These are phyloP conservation scores for Centruroides sculpturatus DNA, from an alignment of 1,140 invertebrate genomes.

Conservation along the genomic window DNA sequence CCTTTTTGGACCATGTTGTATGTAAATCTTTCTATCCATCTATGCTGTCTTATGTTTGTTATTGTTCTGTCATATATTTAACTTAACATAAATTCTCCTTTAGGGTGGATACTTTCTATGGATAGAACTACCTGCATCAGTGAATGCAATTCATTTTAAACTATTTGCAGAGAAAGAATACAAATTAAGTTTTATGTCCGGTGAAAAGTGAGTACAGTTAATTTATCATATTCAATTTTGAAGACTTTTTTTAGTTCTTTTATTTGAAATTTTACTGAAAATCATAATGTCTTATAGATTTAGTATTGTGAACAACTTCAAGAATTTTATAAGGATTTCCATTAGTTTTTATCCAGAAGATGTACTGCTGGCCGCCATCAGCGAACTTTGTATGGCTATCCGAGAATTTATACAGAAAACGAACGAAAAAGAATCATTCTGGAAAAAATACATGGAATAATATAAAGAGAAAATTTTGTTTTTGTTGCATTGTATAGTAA, in stretches of 20 bases:
- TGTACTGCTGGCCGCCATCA: slow-evolving; percentile 9
- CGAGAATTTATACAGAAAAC: slow-evolving; percentile 2
- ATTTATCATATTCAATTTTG: not conserved
- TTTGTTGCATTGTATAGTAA: too few species aligned
- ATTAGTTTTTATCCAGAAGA: slow-evolving; percentile 13
- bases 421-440: slow-evolving; percentile 3
- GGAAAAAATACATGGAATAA: not conserved
- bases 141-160: slow-evolving; percentile 5
- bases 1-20: too few species aligned
- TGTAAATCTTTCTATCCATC: too few species aligned
- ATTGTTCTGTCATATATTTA: not conserved
- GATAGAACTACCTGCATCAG: slow-evolving; percentile 11
- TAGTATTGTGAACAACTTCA: not conserved
- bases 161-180: slow-evolving; percentile 9
- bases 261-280: too few species aligned
- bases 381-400: slow-evolving; percentile 8
- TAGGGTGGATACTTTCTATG: slow-evolving; percentile 13
- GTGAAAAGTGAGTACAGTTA: slow-evolving; percentile 2
- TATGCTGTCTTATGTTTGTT: too few species aligned
- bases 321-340: slow-evolving; percentile 9
- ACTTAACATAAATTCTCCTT: not conserved
- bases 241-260: too few species aligned
- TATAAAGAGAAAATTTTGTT: too few species aligned
- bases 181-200: slow-evolving; percentile 8
- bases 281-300: too few species aligned